Conservation (phyloP, 35 echinoderm and acorn worm genomes). For the Apostichopus japonicus region DNA sequence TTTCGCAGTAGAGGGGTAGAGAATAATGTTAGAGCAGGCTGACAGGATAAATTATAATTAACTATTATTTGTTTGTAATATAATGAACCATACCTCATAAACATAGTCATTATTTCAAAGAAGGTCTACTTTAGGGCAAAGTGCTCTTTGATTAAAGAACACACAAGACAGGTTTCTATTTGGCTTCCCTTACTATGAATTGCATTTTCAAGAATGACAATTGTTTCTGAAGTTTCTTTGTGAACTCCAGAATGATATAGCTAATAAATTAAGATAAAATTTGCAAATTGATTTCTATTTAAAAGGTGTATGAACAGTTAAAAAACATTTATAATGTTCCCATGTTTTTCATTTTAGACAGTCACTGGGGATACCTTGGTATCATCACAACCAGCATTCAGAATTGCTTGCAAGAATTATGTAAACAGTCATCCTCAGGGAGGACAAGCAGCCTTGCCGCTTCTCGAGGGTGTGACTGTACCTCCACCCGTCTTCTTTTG, state of each 20-base stretch:
- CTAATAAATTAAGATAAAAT: too few species aligned
- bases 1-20: too few species aligned
- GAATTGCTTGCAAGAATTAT: slow-evolving; percentile 54
- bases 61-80: too few species aligned
- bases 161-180: too few species aligned
- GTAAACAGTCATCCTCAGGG: not conserved
- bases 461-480: slow-evolving; percentile 71
- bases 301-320: too few species aligned
- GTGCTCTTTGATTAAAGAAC: too few species aligned
- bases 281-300: not conserved
- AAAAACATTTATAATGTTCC: not conserved
- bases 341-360: slow-evolving; percentile 61
- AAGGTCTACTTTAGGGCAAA: too few species aligned
- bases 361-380: slow-evolving; percentile 92
- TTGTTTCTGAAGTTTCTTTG: not conserved
- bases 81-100: too few species aligned
- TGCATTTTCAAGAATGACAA: not conserved
- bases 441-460: slow-evolving; percentile 26
- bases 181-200: too few species aligned
- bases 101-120: too few species aligned
- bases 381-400: slow-evolving; percentile 75
- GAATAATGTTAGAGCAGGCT: too few species aligned
- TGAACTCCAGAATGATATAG: not conserved
- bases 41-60: too few species aligned
- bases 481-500: slow-evolving; percentile 93